phyloP scores from a whole-genome alignment of 2,888 invertebrate species.

The Drosophila seclusa region DNA sequence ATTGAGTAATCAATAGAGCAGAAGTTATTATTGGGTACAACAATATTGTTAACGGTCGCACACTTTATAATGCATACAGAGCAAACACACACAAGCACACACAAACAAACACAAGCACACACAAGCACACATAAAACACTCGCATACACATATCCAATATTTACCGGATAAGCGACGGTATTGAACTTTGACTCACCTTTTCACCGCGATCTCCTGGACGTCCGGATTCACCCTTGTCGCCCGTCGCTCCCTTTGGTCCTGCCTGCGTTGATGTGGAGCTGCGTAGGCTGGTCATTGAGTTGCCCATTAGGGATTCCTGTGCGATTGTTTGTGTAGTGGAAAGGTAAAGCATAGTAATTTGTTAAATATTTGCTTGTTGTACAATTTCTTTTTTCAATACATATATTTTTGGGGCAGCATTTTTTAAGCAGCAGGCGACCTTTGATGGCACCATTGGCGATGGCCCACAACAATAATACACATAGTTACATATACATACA shows the following conservation, averaged over 20 bases:
- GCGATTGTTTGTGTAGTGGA: conserved; percentile 20
- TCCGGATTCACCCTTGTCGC: conserved; percentile 88
- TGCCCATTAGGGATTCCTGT: conserved; percentile 88
- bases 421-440: conserved; percentile 60
- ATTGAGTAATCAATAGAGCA: conserved; percentile 82
- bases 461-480: conserved; percentile 48
- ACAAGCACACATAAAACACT: conserved; percentile 14
- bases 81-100: conserved; percentile 18
- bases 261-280: conserved; percentile 88
- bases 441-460: conserved; percentile 31
- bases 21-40: conserved; percentile 75
- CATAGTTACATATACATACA: conserved; percentile 23
- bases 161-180: conserved; percentile 30
- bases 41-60: conserved; percentile 39
- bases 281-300: conserved; percentile 86
- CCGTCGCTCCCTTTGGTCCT: conserved; percentile 91
- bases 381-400: conserved; percentile 78
- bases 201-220: conserved; percentile 90
- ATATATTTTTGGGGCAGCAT: conserved; percentile 53
- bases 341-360: conserved; percentile 73
- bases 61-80: conserved; percentile 55
- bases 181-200: conserved; percentile 87
- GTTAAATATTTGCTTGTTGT: conserved; percentile 80
- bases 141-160: conserved; percentile 14
- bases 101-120: not conserved